phyloP scores from a whole-genome alignment of 2,888 invertebrate species.

The Melipona bicolor region DNA sequence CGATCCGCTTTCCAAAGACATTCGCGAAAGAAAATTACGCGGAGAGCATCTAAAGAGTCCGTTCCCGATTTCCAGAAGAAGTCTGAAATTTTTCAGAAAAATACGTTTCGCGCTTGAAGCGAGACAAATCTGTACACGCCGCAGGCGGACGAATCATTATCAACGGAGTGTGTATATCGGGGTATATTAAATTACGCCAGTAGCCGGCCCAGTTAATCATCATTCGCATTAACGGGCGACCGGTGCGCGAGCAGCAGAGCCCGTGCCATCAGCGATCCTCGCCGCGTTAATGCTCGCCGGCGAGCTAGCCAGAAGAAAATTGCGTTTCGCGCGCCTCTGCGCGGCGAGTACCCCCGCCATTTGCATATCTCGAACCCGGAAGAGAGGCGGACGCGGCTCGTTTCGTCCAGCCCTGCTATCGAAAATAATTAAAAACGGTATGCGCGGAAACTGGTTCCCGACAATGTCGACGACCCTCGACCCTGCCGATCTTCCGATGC shows the following conservation, averaged over 20 bases:
- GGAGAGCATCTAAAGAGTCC: too few relatives aligned
- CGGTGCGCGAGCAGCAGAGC: not conserved
- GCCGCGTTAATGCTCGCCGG: not conserved
- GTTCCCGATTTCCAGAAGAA: too few relatives aligned
- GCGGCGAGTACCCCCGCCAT: not conserved
- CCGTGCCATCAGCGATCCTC: slow-evolving; percentile 13
- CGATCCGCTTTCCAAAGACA: too few relatives aligned
- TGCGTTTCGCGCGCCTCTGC: not conserved
- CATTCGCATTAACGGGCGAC: slow-evolving; percentile 19
- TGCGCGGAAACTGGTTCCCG: not conserved
- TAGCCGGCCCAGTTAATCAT: slow-evolving; percentile 13
- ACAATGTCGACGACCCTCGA: slow-evolving; percentile 1
- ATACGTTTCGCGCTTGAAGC: too few relatives aligned
- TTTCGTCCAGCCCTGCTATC: not conserved
- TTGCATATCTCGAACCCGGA: slow-evolving; percentile 45
- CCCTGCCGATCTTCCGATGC: not conserved
- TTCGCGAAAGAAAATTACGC: too few relatives aligned
- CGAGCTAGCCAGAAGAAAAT: slow-evolving; percentile 7
- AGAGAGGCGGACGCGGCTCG: slow-evolving; percentile 13
- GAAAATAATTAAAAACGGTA: not conserved
- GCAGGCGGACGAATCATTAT: too few relatives aligned
- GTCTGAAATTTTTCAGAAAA: too few relatives aligned
- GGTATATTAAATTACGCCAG: not conserved
- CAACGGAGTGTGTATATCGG: too few relatives aligned
- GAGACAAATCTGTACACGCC: too few relatives aligned